These are phyloP conservation scores for Girardia tigrina DNA, from an alignment of 2,888 invertebrate genomes.

Conservation along the genomic window DNA sequence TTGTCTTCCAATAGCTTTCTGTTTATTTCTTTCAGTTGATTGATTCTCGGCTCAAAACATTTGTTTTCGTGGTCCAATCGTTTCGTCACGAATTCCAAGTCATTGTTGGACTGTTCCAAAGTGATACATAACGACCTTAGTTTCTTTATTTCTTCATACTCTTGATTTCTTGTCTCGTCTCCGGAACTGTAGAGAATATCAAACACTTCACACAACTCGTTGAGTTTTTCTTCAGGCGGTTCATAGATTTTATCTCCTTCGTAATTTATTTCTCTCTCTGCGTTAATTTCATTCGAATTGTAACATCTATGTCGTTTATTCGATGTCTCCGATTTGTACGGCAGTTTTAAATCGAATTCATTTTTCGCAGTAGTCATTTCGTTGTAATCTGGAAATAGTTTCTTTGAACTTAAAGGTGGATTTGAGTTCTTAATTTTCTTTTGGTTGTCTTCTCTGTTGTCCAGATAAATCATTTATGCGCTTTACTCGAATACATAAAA, in stretches of 20 bases:
- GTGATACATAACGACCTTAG: not conserved
- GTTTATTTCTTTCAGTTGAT: not conserved
- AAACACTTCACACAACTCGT: not conserved
- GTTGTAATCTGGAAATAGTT: not conserved
- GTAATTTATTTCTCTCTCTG: not conserved
- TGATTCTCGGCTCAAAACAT: slow-evolving; percentile 11
- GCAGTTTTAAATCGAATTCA: not conserved
- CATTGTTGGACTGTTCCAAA: not conserved
- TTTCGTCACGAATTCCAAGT: not conserved
- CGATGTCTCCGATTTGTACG: not conserved
- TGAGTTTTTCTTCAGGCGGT: not conserved
- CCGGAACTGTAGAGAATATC: not conserved
- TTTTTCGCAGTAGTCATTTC: not conserved
- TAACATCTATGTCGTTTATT: not conserved
- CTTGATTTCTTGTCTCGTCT: not conserved
- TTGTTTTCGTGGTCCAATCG: slow-evolving; percentile 5
- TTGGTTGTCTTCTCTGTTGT: no score
- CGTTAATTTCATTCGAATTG: not conserved
- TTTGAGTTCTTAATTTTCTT: not conserved
- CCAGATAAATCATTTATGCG: no score
- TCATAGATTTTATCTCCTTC: not conserved
- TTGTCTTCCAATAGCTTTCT: not conserved
- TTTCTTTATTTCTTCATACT: not conserved
- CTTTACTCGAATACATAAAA: no score
- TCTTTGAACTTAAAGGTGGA: not conserved